Conservation (phyloP, 2,113 vertebrate genomes). For the Ictidomys tridecemlineatus region DNA sequence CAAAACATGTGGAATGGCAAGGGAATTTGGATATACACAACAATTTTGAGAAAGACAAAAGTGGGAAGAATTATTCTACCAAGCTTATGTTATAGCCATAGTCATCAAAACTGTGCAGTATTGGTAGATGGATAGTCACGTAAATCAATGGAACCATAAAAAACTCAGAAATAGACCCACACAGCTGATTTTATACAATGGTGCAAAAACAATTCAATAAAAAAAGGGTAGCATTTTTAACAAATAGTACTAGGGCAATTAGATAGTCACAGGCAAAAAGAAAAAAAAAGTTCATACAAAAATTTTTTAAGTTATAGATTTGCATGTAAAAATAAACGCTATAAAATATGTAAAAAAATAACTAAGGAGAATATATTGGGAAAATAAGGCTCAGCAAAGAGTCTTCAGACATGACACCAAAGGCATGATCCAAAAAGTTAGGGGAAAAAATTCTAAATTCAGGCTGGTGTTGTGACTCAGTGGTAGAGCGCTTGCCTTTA, state of each 20-base stretch:
- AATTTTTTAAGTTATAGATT: background rate
- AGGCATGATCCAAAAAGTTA: background rate
- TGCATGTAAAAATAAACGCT: too few relatives aligned
- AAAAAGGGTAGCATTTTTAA: background rate
- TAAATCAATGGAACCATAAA: background rate
- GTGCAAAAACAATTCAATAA: background rate
- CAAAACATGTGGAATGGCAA: background rate
- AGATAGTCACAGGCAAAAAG: background rate
- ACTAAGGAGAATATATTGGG: background rate
- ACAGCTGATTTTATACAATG: background rate
- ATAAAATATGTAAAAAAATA: background rate
- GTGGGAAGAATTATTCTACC: background rate
- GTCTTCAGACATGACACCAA: background rate
- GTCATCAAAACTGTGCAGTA: background rate
- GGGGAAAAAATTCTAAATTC: background rate
- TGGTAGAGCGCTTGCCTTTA: too few relatives aligned
- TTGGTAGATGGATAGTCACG: background rate
- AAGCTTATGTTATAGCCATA: background rate
- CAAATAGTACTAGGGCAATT: background rate
- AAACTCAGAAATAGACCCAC: background rate
- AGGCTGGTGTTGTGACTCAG: too few relatives aligned
- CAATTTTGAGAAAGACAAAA: background rate
- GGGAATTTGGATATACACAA: background rate
- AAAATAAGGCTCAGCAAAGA: too few relatives aligned
- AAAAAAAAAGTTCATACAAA: background rate